Evolutionary conservation across 1,140 invertebrate species (phyloP).

Genomic region (Drosophila trapezifrons): DNA sequence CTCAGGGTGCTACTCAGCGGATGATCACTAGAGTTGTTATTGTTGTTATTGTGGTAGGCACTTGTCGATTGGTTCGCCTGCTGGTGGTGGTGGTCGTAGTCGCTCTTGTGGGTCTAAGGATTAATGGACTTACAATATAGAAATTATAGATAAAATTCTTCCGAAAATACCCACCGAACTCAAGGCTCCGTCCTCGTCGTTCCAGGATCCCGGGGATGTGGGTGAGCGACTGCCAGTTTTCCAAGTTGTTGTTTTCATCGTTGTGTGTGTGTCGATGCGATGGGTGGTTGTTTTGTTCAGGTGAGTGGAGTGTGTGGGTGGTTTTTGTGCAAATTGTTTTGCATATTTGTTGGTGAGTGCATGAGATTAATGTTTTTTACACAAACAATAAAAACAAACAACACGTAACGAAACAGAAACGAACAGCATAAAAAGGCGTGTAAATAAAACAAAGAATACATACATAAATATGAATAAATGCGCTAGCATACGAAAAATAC

Average conservation of each 20-base stretch:
- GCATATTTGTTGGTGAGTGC: conserved; percentile 72
- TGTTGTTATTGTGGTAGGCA: conserved; percentile 53
- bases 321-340: conserved; percentile 56
- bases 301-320: conserved; percentile 19
- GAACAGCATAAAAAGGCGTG: conserved; percentile 47
- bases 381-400: conserved; percentile 79
- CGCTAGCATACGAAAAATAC: conserved; percentile 14
- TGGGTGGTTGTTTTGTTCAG: conserved; percentile 27
- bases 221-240: conserved; percentile 73
- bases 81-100: conserved; percentile 74
- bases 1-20: conserved; percentile 59
- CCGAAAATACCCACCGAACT: conserved; percentile 69
- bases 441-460: conserved; percentile 58
- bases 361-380: conserved; percentile 75
- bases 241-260: conserved; percentile 37
- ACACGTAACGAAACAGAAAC: conserved; percentile 73
- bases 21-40: conserved; percentile 56
- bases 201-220: conserved; percentile 84
- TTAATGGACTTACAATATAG: neutral
- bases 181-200: conserved; percentile 80
- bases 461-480: conserved; percentile 36
- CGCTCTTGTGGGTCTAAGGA: conserved; percentile 74
- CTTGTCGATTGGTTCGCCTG: conserved; percentile 57
- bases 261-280: conserved; percentile 21
- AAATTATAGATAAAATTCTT: neutral